Evolutionary conservation across 1,140 invertebrate genomes (phyloP).

Genomic region (Sitophilus oryzae): DNA sequence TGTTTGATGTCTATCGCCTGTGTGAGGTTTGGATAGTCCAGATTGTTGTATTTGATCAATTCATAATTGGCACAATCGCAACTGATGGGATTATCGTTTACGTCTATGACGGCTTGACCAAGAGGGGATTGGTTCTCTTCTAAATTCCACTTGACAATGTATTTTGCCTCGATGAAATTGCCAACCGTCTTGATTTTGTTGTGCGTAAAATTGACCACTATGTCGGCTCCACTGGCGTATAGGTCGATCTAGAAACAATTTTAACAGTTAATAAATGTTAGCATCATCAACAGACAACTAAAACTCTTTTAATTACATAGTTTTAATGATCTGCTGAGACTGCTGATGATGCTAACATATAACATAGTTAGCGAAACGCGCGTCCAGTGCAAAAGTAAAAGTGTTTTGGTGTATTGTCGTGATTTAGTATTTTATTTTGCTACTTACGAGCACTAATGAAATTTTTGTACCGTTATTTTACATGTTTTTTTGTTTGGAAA

Average conservation of each 20-base stretch:
- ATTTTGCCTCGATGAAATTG: neutral
- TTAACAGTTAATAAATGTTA: too few species aligned
- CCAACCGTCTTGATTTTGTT: conserved; percentile 4
- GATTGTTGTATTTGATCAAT: conserved; percentile 24
- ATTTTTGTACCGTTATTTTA: too few species aligned
- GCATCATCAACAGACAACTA: too few species aligned
- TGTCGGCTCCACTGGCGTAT: neutral
- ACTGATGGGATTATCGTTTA: conserved; percentile 8
- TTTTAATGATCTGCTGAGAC: too few species aligned
- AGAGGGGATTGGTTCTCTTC: neutral
- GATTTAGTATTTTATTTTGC: too few species aligned
- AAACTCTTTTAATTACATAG: too few species aligned
- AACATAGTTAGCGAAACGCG: too few species aligned
- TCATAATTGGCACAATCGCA: conserved; percentile 22
- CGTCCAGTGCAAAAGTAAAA: too few species aligned
- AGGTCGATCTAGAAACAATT: neutral
- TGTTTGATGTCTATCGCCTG: conserved; percentile 15
- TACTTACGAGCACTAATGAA: too few species aligned
- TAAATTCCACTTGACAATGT: neutral
- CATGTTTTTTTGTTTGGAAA: too few species aligned
- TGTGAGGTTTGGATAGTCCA: conserved; percentile 11
- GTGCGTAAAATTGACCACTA: neutral
- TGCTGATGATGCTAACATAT: too few species aligned
- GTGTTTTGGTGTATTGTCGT: too few species aligned
- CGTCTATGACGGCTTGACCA: conserved; percentile 1